Conservation (phyloP, 2,113 vertebrate species). For the Carassius gibelio region DNA sequence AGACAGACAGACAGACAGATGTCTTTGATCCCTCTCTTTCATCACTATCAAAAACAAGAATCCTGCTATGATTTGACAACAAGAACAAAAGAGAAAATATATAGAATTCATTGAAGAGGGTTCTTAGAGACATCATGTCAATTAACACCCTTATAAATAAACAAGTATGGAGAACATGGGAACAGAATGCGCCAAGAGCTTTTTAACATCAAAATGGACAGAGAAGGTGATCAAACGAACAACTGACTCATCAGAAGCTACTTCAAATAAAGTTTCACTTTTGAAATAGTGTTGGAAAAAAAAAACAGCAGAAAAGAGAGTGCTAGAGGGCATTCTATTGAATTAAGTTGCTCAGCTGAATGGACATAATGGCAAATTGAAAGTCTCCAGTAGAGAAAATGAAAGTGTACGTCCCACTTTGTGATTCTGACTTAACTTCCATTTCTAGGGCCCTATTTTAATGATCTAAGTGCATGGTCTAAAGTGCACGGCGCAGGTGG, state of each 20-base stretch:
- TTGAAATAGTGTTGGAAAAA: not conserved
- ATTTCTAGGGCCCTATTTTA: not conserved
- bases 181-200: conserved; percentile 26
- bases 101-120: not conserved
- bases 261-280: not conserved
- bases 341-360: not conserved
- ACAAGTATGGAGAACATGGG: conserved; percentile 21
- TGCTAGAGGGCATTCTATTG: not conserved
- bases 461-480: no score
- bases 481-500: no score
- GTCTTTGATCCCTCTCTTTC: no score
- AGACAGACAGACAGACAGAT: no score
- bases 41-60: no score
- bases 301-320: not conserved
- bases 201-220: conserved; percentile 24
- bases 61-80: no score
- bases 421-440: not conserved
- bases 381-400: not conserved
- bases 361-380: not conserved
- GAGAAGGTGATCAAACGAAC: not conserved
- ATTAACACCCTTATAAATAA: conserved; percentile 5
- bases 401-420: not conserved
- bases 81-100: no score
- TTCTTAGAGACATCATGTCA: not conserved
- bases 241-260: not conserved